Conservation (phyloP, 2,888 invertebrate genomes). For the Cheilosia urbana region DNA sequence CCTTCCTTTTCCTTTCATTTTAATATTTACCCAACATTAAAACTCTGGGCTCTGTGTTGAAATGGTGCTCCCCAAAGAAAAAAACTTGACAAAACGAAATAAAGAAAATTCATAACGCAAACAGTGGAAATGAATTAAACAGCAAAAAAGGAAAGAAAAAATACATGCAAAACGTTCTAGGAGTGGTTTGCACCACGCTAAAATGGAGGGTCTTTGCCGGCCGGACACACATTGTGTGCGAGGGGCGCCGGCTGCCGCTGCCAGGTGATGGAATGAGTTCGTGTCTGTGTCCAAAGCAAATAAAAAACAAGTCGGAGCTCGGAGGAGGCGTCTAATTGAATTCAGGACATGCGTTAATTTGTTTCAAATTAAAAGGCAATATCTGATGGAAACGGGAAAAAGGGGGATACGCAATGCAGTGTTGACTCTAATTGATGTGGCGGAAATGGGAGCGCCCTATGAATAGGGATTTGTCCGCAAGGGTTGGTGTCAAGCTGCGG, state of each 20-base stretch:
- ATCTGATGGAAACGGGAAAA: constrained; percentile 13
- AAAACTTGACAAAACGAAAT: constrained; percentile 33
- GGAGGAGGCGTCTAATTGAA: constrained; percentile 42
- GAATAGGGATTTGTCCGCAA: neutral
- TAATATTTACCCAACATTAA: constrained; percentile 63
- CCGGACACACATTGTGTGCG: too few species aligned
- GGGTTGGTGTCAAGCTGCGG: neutral
- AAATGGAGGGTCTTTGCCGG: constrained; percentile 5
- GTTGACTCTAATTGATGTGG: constrained; percentile 26
- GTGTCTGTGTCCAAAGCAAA: neutral
- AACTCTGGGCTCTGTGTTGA: constrained; percentile 40
- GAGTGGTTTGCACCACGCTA: constrained; percentile 2
- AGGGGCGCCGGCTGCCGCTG: neutral
- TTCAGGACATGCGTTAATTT: constrained; percentile 52
- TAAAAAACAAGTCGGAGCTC: too few species aligned
- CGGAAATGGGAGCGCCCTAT: constrained; percentile 1
- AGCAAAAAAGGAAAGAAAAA: neutral
- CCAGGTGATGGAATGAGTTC: constrained; percentile 5
- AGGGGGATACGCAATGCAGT: constrained; percentile 22
- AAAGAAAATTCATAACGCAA: constrained; percentile 38
- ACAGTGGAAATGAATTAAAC: constrained; percentile 52
- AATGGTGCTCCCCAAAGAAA: constrained; percentile 32
- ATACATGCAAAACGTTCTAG: constrained; percentile 6
- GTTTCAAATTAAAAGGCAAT: constrained; percentile 49
- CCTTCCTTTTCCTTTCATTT: constrained; percentile 34